Evolutionary conservation across 2,113 vertebrate species (phyloP).

Genomic region (Monopterus albus): DNA sequence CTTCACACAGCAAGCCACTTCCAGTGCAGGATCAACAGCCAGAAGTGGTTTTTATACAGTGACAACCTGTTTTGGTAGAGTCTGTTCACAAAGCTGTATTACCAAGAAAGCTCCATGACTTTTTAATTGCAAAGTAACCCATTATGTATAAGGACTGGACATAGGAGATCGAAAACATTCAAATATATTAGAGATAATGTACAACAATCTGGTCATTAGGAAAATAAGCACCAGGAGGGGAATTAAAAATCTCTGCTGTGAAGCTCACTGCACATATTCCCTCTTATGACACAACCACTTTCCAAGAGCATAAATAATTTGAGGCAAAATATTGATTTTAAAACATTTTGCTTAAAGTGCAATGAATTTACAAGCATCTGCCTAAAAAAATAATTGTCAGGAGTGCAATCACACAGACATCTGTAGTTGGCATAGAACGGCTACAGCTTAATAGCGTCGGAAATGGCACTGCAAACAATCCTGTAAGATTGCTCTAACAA

Average conservation of each 20-base stretch:
- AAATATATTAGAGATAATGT: background rate
- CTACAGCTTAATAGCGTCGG: slow-evolving; percentile 20
- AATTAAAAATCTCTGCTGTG: background rate
- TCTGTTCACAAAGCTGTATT: slow-evolving; percentile 9
- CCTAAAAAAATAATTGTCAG: slow-evolving; percentile 16
- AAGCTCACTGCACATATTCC: background rate
- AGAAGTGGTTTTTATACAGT: slow-evolving; percentile 5
- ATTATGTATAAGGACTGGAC: background rate
- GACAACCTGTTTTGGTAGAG: background rate
- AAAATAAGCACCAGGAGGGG: background rate
- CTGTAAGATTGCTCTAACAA: slow-evolving; percentile 5
- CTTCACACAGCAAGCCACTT: slow-evolving; percentile 10
- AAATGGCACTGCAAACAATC: slow-evolving; percentile 5
- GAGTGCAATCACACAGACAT: slow-evolving; percentile 18
- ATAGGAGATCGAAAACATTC: background rate
- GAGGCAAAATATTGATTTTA: slow-evolving; percentile 19
- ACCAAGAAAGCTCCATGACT: background rate
- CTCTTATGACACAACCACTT: background rate
- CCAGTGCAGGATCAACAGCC: background rate
- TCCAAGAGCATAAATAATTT: slow-evolving; percentile 20
- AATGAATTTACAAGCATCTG: slow-evolving; percentile 10
- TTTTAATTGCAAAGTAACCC: background rate
- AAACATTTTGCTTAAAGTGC: slow-evolving; percentile 17
- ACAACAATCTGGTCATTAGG: background rate
- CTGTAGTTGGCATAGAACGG: slow-evolving; percentile 3